Evolutionary conservation across 2,113 vertebrate genomes (phyloP).

Genomic region (Morone saxatilis): DNA sequence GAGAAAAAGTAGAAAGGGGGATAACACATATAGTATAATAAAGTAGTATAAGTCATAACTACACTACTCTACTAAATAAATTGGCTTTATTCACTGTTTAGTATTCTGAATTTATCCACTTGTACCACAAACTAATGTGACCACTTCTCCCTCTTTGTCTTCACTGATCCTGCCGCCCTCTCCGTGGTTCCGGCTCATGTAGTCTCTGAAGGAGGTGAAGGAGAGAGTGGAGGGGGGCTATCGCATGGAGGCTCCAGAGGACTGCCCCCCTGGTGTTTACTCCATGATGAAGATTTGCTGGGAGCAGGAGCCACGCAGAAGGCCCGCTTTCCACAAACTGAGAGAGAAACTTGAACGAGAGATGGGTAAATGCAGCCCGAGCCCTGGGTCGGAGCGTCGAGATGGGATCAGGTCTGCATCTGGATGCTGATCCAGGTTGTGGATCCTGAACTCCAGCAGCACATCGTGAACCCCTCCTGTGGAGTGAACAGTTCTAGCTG

Average conservation of each 20-base stretch:
- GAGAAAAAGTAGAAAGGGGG: neutral
- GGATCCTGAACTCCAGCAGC: neutral
- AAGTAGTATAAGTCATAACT: no score
- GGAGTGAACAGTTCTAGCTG: neutral
- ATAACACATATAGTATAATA: neutral
- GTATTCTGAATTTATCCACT: no score
- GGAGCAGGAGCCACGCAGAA: constrained; percentile 88
- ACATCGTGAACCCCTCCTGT: no score
- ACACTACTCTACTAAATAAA: no score
- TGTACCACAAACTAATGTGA: neutral
- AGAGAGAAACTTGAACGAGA: constrained; percentile 87
- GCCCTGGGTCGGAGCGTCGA: neutral
- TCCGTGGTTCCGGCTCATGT: neutral
- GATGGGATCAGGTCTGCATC: neutral
- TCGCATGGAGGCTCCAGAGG: constrained; percentile 91
- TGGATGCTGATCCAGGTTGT: constrained; percentile 33
- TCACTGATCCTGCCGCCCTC: neutral
- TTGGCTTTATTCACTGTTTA: no score
- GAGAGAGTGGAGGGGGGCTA: constrained; percentile 90
- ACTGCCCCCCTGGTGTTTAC: constrained; percentile 85
- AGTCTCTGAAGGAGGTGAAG: constrained; percentile 90
- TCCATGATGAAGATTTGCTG: constrained; percentile 92
- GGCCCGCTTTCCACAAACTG: constrained; percentile 91
- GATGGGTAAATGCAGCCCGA: constrained; percentile 38
- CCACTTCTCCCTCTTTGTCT: neutral